Evolutionary conservation across 2,797 vertebrate genomes (phyloP), one percentile per base, ranked within the genome.

Genomic region (Echiichthys vipera): DNA sequence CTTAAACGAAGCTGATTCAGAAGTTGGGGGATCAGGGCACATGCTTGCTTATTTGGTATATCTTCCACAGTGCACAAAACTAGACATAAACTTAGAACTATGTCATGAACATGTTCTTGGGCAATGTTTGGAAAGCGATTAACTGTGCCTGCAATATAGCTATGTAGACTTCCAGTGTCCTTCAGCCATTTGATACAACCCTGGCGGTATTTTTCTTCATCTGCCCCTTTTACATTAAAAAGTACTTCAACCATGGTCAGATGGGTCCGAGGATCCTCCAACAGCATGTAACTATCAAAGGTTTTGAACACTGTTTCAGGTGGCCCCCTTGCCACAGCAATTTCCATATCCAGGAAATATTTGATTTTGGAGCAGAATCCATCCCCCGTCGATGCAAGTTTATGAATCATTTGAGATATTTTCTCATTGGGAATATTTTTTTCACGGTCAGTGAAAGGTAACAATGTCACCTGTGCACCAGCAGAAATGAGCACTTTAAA

Each of bases 151-250:
- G 37, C 4, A 47, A 91, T 79, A 0, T 93, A 92, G 0, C 37
- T 6, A 1, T 86, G 53, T 3, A 77, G 1, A 17, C 79, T 85
- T 0, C 2, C 59, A 18, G 56, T 77, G 4, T 90, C 68, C 18
- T 65, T 91, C 2, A 93, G 62, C 87, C 89, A 92, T 54, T 65
- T 81, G 2, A 90, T 83, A 46, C 76, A 15, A 5, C 0, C 29
- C 9, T 78, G 65, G 0, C 2, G 12, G 51, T 89, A 90, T 51
- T 72, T 40, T 20, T 81, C 83, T 1, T 0, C 0, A 15, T 0
- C 0, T 11, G 0, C 0, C 4, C 73, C 78, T 29, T 0, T 0
- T 5, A 43, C 9, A 51, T 0, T 49, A 24, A 75, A 82, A 2
- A 84, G 65, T 0, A 0, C 0, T 65, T 94, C 91, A 81, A 87